A percentile compares a stretch with the other conserved stretches of the same genome.
Conservation (phyloP, 2,888 invertebrate genomes). For the Pedicia rivosa region DNA sequence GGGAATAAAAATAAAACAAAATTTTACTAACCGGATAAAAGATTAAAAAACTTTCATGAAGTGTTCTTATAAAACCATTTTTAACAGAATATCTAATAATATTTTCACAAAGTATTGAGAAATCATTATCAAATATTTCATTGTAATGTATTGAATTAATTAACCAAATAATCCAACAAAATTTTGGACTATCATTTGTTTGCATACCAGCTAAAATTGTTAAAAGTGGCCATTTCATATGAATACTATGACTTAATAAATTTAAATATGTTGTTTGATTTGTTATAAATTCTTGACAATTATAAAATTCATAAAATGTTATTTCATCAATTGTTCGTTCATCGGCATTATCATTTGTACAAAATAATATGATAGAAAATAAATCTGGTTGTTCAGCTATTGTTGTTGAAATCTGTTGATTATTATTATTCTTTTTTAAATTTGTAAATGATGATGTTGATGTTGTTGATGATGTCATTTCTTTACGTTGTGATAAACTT, state of each 20-base stretch:
- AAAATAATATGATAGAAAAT: constrained; percentile 25
- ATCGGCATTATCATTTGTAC: constrained; percentile 18
- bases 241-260: constrained; percentile 20
- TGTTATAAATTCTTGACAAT: constrained; percentile 17
- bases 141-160: constrained; percentile 14
- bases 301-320: constrained; percentile 17
- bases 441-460: background rate
- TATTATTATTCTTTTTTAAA: background rate
- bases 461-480: too few species aligned
- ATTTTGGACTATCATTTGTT: constrained; percentile 21
- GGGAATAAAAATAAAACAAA: background rate
- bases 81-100: constrained; percentile 27
- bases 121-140: too few species aligned
- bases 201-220: constrained; percentile 22
- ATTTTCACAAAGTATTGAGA: too few species aligned
- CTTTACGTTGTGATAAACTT: too few species aligned
- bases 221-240: constrained; percentile 21
- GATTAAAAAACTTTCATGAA: constrained; percentile 48
- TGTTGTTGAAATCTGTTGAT: background rate
- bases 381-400: constrained; percentile 16
- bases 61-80: constrained; percentile 38
- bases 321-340: constrained; percentile 16
- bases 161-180: constrained; percentile 19
- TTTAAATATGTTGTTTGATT: constrained; percentile 20
- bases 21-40: constrained; percentile 50